These are phyloP conservation scores for Psylliodes chrysocephalus DNA, from an alignment of 2,888 invertebrate genomes.

Conservation along the genomic window DNA sequence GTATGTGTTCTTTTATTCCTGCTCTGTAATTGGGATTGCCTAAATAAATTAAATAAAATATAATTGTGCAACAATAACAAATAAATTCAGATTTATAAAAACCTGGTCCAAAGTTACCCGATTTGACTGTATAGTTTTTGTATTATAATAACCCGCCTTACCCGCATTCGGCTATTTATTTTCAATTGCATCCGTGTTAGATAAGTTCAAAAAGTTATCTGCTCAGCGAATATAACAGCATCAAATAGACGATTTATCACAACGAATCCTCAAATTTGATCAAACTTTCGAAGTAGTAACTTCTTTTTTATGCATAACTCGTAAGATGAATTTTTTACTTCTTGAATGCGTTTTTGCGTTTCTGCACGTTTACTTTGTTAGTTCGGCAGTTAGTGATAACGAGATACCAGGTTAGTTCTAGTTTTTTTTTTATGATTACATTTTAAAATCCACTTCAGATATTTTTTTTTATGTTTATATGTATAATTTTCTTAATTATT, in stretches of 20 bases:
- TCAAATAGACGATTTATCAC: slow-evolving; percentile 53
- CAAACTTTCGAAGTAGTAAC: slow-evolving; percentile 48
- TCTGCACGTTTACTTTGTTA: not conserved
- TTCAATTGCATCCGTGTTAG: not conserved
- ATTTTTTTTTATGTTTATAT: too few species aligned
- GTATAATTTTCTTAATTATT: not conserved
- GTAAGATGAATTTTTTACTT: slow-evolving; percentile 12
- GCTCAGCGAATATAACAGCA: slow-evolving; percentile 53
- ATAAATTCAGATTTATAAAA: too few species aligned
- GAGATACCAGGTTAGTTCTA: slow-evolving; percentile 1
- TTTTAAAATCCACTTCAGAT: too few species aligned
- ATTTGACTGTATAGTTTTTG: too few species aligned
- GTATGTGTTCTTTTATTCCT: too few species aligned
- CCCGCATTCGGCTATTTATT: not conserved
- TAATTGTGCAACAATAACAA: too few species aligned
- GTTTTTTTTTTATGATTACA: not conserved
- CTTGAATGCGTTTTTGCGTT: slow-evolving; percentile 7
- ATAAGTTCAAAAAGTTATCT: slow-evolving; percentile 51
- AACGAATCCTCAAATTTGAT: slow-evolving; percentile 54
- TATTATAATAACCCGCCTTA: not conserved
- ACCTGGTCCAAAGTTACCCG: too few species aligned
- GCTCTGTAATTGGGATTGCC: too few species aligned
- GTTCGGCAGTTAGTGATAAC: not conserved
- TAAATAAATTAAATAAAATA: too few species aligned
- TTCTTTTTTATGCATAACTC: slow-evolving; percentile 40